Evolutionary conservation across 2,888 invertebrate species (phyloP), one percentile per base, ranked within the genome.

Genomic region (Tachina fera): DNA sequence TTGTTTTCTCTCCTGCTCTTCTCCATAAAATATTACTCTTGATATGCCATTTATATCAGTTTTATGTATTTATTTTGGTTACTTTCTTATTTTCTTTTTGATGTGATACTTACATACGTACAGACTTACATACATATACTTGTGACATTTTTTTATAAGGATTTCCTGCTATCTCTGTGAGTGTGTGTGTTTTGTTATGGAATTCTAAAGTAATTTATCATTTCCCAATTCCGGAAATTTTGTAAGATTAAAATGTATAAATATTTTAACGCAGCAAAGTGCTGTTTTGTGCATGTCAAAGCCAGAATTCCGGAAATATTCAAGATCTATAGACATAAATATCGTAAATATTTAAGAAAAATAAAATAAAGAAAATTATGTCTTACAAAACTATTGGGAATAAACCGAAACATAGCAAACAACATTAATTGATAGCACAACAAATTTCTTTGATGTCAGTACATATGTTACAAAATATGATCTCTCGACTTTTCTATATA

Each of bases 171-270:
- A 19, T 51, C 49, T 81, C 68, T 77, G 63, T 70, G 31, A 47
- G 43, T 81, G 72, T 77, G 39, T 51, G 45, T 63, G 2, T 61
- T 78, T 85, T 81, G 56, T 82, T 78, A 63, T 74, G 63, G 58
- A 41, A 70, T 70, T 78, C 43, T 16, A 70, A 58, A 63, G 60
- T n/a, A 72, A 83, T 78, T 78, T 78, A 72, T 78, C 67, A 83
- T 53, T 77, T 77, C 14, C 9, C 61, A 68, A 68, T 74, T 78
- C 77, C 67, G 58, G 53, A 72, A 68, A 60, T 76, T 58, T 67
- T 82, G 63, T 47, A 19, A 16, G 13, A 45, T 82, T 53, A 56
- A 82, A 63, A 47, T 72, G 56, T 45, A 51, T 53, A 56, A 75
- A 80, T 49, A 51, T 67, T 80, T 65, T 58, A 31, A 58, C 43